Percentiles rank a stretch among this genome's conserved stretches.
Conservation (phyloP, 2,797 vertebrate genomes). For the Amniataba percoides region DNA sequence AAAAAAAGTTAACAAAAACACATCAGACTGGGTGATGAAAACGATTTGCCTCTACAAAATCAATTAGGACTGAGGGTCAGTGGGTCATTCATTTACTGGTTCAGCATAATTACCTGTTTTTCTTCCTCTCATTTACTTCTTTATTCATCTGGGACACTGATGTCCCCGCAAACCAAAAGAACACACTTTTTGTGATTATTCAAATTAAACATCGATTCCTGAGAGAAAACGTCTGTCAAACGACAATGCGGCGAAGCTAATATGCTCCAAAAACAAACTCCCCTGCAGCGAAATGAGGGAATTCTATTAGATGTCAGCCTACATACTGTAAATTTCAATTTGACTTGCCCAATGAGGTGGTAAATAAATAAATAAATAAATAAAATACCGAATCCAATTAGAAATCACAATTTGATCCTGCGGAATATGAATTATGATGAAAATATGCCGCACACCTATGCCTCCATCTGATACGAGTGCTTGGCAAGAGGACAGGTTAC, state of each 20-base stretch:
- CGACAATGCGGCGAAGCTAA: conserved; percentile 63
- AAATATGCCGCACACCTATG: conserved; percentile 32
- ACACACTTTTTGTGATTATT: conserved; percentile 80
- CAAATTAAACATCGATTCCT: conserved; percentile 86
- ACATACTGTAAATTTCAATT: conserved; percentile 62
- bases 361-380: conserved; percentile 51
- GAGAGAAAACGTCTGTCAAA: conserved; percentile 73
- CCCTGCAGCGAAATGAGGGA: conserved; percentile 69
- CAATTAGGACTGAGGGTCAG: conserved; percentile 86
- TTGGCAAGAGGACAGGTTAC: conserved; percentile 70
- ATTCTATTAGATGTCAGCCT: conserved; percentile 74
- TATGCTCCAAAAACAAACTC: conserved; percentile 76
- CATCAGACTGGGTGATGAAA: conserved; percentile 78
- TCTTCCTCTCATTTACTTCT: conserved; percentile 86
- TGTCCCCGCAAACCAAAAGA: conserved; percentile 80
- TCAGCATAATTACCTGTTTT: conserved; percentile 89
- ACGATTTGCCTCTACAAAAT: conserved; percentile 80
- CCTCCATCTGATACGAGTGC: conserved; percentile 50
- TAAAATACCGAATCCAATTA: conserved; percentile 33
- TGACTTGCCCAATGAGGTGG: conserved; percentile 49
- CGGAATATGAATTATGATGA: conserved; percentile 35
- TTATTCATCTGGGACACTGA: conserved; percentile 83
- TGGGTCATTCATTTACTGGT: conserved; percentile 86
- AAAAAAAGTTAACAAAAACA: conserved; percentile 78
- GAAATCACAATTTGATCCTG: conserved; percentile 41